Evolutionary conservation across 1,140 invertebrate genomes (phyloP), one percentile per base, ranked within the genome.

Genomic region (Conus betulinus): DNA sequence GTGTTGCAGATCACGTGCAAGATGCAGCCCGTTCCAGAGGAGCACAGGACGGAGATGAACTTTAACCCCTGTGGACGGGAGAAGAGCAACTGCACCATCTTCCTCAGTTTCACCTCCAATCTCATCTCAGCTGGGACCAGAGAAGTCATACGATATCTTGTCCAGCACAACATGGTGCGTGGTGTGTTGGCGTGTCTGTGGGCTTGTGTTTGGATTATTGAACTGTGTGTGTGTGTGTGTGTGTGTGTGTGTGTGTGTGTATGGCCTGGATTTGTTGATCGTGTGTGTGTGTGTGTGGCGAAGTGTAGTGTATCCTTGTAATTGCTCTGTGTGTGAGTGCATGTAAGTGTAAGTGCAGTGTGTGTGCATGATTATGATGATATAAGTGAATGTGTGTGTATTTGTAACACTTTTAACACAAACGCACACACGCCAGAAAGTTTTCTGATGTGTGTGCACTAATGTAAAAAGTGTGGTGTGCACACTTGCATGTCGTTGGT

Each of bases 21-120:
- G 89, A 83, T 93, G 60, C 89, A 93, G 88, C 88, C 88, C 17
- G n/a, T 94, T 13, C 89, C 92, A 17, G 87, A 90, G 52, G 92
- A 94, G 3, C 90, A 89, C 10, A 51, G 60, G 27, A 89, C 92
- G 71, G 90, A 93, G 76, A 89, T 91, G 2, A 94, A 94, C 88
- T 71, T 93, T 60, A 93, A 95, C 81, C 93, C 94, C 3, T 90
- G 89, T 87, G 89, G 87, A 7, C 88, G 94, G 55, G 89, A 92
- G 84, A 89, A 89, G 81, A 92, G 91, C n/a, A 95, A 95, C 89
- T 99, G 99, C 95, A 99, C 99, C 10, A 98, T 99, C 94, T 99
- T 99, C 95, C 95, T 99, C 87, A 99, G 99, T 0, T 99, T 98
- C 94, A 99, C 99, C 8, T 99, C 99, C 0, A 99, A 99, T 95